Conservation (phyloP, 2,113 vertebrate species). For the Tenrec ecaudatus region DNA sequence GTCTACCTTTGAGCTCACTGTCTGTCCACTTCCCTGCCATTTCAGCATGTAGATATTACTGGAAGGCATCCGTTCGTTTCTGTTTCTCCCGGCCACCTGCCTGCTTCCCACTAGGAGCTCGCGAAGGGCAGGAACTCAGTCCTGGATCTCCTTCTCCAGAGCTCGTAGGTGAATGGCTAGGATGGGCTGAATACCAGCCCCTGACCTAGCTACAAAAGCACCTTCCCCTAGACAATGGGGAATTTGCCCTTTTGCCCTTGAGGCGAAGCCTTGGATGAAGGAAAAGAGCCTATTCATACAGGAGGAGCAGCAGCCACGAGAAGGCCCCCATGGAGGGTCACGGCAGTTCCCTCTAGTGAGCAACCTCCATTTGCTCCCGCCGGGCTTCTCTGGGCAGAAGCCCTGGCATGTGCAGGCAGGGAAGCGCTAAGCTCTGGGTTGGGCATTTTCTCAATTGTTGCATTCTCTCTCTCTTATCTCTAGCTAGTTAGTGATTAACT, state of each 20-base stretch:
- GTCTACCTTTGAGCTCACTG: background rate
- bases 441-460: slow-evolving; percentile 77
- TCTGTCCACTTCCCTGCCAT: background rate
- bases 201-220: background rate
- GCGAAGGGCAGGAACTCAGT: background rate
- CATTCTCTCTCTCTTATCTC: slow-evolving; percentile 76
- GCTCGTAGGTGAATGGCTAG: background rate
- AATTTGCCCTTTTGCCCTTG: background rate
- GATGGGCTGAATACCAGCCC: background rate
- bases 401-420: slow-evolving; percentile 60
- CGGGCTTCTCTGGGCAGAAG: background rate
- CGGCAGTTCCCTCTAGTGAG: background rate
- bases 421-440: slow-evolving; percentile 61
- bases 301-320: background rate
- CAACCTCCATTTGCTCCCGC: background rate
- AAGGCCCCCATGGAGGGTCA: background rate
- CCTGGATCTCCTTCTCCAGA: background rate
- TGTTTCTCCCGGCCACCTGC: background rate
- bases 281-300: background rate
- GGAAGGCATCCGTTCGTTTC: background rate
- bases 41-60: background rate
- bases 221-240: background rate
- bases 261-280: background rate
- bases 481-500: slow-evolving; percentile 82
- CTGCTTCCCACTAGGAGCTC: background rate